Percentiles rank a stretch among this genome's conserved stretches.
phyloP scores from a whole-genome alignment of 2,113 vertebrate genomes.

The Passer montanus region DNA sequence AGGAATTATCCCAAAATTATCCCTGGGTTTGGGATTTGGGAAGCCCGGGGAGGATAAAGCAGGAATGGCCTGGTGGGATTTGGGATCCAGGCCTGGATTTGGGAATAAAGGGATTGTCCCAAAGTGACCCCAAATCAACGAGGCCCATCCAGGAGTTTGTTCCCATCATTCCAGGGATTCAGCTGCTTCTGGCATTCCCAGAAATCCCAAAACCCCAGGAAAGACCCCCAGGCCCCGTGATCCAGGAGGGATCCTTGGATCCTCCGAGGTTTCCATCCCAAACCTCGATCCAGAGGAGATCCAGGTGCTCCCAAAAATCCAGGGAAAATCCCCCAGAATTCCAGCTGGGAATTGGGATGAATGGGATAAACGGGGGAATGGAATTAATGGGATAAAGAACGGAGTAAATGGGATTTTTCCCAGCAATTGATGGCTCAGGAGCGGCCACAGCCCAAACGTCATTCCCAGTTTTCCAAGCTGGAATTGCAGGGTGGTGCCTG shows the following conservation, averaged over 20 bases:
- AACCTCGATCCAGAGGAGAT: neutral
- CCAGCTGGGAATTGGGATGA: neutral
- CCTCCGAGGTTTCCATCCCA: neutral
- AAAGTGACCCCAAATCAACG: neutral
- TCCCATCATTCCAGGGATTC: neutral
- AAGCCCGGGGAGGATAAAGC: neutral
- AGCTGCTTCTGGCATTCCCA: neutral
- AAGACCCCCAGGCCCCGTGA: neutral
- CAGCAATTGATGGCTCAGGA: neutral
- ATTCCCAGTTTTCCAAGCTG: neutral
- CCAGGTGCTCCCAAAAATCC: neutral
- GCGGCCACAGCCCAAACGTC: neutral
- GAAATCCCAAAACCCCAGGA: neutral
- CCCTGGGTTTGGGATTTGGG: neutral
- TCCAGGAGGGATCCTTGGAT: neutral
- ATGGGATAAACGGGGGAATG: neutral
- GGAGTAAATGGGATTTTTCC: no score
- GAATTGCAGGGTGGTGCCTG: neutral
- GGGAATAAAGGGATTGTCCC: neutral
- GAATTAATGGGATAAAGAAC: no score
- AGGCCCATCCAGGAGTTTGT: neutral
- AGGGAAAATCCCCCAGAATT: neutral
- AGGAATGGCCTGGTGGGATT: neutral
- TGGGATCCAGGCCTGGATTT: neutral
- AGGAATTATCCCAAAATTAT: neutral